A percentile compares a stretch with the other conserved stretches of the same genome.
Conservation (phyloP, 2,888 invertebrate species). For the Acleris literana region DNA sequence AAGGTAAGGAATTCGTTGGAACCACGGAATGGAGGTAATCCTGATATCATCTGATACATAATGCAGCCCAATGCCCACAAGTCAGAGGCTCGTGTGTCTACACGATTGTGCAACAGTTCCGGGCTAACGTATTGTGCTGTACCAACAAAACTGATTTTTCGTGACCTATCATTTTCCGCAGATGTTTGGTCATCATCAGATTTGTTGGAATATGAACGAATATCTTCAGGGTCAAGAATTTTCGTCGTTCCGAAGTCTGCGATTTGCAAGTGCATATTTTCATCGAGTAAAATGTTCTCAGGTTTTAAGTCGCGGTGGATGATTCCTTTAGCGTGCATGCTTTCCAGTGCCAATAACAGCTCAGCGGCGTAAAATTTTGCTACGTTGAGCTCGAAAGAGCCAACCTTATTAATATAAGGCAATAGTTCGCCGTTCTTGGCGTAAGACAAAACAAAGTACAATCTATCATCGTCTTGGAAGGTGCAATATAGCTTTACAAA, state of each 20-base stretch:
- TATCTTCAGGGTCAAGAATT: conserved; percentile 84
- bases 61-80: conserved; percentile 99
- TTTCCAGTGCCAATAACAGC: conserved; percentile 94
- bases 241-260: conserved; percentile 99
- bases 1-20: conserved; percentile 97
- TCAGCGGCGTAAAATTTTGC: conserved; percentile 98
- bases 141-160: conserved; percentile 96
- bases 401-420: conserved; percentile 94
- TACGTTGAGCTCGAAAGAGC: conserved; percentile 94
- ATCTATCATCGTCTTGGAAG: conserved; percentile 95
- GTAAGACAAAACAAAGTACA: conserved; percentile 98
- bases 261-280: conserved; percentile 97
- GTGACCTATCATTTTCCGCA: conserved; percentile 73
- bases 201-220: conserved; percentile 50
- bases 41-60: conserved; percentile 97
- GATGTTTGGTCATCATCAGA: conserved; percentile 59
- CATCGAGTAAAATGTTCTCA: conserved; percentile 97
- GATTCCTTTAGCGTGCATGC: conserved; percentile 93
- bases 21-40: conserved; percentile 95
- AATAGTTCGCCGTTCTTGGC: conserved; percentile 97
- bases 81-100: conserved; percentile 91
- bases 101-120: conserved; percentile 93
- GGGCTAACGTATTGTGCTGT: conserved; percentile 99
- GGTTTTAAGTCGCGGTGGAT: conserved; percentile 99
- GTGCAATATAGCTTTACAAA: conserved; percentile 97